phyloP scores from a whole-genome alignment of 1,140 invertebrate species.

The Neodiprion virginianus region DNA sequence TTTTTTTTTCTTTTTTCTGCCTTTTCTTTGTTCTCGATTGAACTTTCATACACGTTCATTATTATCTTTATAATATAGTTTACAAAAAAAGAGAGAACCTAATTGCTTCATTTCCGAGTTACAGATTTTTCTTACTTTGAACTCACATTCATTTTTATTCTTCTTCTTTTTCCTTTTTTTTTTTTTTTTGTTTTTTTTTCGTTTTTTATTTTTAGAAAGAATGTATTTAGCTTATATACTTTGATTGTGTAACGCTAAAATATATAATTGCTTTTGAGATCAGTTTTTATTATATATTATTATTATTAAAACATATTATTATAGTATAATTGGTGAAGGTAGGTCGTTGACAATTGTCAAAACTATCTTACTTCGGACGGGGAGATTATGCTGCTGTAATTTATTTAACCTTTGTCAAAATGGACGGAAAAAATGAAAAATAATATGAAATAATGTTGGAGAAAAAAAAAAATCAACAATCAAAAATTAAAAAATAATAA shows the following conservation, averaged over 20 bases:
- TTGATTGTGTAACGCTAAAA: constrained; percentile 61
- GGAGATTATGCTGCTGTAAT: constrained; percentile 40
- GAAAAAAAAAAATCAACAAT: not conserved
- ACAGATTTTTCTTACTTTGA: not conserved
- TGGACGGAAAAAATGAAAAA: not conserved
- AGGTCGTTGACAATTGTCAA: constrained; percentile 43
- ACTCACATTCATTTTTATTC: not conserved
- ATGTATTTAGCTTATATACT: constrained; percentile 61
- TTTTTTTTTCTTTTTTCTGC: too few relatives aligned
- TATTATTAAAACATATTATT: constrained; percentile 27
- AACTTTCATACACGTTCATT: not conserved
- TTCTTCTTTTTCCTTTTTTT: not conserved
- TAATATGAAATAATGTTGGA: too few relatives aligned
- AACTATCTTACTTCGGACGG: constrained; percentile 44
- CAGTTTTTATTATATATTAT: constrained; percentile 61
- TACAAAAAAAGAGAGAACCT: not conserved
- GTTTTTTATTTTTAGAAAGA: constrained; percentile 44
- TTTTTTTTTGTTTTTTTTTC: not conserved
- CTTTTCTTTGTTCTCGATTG: too few relatives aligned
- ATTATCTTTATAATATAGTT: not conserved
- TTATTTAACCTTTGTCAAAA: constrained; percentile 25
- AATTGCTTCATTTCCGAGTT: not conserved
- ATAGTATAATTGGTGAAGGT: constrained; percentile 54
- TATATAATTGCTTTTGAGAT: constrained; percentile 56
- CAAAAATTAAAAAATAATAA: not conserved